Evolutionary conservation across 53 echinoderm and acorn worm genomes (phyloP).

Genomic region (Henricia sp.): DNA sequence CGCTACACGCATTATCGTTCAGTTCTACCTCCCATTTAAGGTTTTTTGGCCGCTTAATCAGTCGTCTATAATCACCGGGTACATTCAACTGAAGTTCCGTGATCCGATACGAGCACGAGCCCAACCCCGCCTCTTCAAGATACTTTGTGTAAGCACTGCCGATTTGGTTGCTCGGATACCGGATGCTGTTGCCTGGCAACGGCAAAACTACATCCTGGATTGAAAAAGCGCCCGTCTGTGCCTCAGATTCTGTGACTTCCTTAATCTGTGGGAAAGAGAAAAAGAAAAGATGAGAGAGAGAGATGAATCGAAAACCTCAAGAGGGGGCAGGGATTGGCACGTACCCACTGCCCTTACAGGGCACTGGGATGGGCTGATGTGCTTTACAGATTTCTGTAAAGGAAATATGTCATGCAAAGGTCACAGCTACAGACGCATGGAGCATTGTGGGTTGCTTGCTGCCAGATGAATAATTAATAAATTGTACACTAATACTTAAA

Average conservation of each 20-base stretch:
- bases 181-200: slow-evolving; percentile 88
- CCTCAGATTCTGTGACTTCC: slow-evolving; percentile 58
- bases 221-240: slow-evolving; percentile 41
- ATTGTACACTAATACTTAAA: no score
- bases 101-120: slow-evolving; percentile 61
- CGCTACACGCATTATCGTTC: no score
- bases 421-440: no score
- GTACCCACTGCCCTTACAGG: no score
- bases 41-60: slow-evolving; percentile 60
- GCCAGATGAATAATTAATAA: no score
- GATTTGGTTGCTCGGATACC: slow-evolving; percentile 69
- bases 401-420: no score
- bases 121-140: slow-evolving; percentile 65
- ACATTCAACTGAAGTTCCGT: slow-evolving; percentile 81
- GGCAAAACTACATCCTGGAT: slow-evolving; percentile 79
- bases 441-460: no score
- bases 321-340: no score
- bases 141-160: slow-evolving; percentile 64
- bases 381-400: no score
- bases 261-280: slow-evolving; percentile 60
- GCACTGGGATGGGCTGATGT: no score
- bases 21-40: slow-evolving; percentile 31
- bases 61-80: slow-evolving; percentile 84
- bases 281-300: no score
- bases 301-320: no score